Evolutionary conservation across 1,140 invertebrate species (phyloP).

Genomic region (Mactra quadrangularis): DNA sequence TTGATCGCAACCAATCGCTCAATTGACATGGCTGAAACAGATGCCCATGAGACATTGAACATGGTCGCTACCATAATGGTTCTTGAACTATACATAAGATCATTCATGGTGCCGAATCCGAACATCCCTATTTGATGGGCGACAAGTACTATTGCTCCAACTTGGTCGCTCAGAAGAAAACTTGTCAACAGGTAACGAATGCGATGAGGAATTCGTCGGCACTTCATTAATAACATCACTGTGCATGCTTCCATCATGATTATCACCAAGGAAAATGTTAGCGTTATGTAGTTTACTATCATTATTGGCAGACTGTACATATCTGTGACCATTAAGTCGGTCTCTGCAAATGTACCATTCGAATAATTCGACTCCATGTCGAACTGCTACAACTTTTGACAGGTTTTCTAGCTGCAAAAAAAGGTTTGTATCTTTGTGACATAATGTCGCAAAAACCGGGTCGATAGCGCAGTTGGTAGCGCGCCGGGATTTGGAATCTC

Average conservation of each 20-base stretch:
- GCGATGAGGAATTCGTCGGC: not conserved
- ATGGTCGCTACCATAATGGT: not conserved
- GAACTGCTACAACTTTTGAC: no score
- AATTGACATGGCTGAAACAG: not conserved
- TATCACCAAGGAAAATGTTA: not conserved
- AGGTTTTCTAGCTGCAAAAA: no score
- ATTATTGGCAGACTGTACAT: no score
- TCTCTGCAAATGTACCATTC: no score
- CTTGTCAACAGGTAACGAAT: not conserved
- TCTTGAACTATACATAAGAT: not conserved
- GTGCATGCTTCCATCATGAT: not conserved
- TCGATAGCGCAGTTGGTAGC: no score
- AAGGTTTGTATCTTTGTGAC: no score
- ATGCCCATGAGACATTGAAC: not conserved
- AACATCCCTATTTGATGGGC: not conserved
- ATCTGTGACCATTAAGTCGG: no score
- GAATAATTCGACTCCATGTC: no score
- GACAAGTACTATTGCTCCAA: not conserved
- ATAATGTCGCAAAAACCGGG: no score
- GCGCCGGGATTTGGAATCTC: no score
- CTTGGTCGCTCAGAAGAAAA: not conserved
- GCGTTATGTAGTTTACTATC: not conserved
- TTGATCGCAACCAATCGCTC: not conserved
- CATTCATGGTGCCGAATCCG: not conserved
- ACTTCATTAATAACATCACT: not conserved